Conservation (phyloP, 2,113 vertebrate genomes). For the Aldabrachelys gigantea region DNA sequence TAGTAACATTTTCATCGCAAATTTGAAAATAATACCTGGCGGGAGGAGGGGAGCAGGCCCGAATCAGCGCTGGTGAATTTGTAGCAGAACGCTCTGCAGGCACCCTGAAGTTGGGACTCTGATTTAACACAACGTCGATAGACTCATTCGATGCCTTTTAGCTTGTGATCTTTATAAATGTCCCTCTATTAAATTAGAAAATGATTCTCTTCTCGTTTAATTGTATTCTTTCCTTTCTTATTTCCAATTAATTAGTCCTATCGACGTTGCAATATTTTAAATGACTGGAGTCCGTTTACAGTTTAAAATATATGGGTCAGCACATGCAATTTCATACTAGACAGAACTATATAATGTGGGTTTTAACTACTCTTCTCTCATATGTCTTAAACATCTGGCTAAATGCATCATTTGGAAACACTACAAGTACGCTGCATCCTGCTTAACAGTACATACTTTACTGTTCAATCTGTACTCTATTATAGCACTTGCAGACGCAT, state of each 20-base stretch:
- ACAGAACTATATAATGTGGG: slow-evolving; percentile 78
- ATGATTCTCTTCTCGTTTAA: slow-evolving; percentile 90
- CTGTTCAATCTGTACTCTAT: neutral
- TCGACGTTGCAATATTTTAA: slow-evolving; percentile 89
- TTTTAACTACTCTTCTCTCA: slow-evolving; percentile 79
- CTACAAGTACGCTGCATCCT: neutral
- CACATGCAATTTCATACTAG: slow-evolving; percentile 70
- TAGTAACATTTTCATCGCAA: neutral
- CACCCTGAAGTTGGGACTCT: slow-evolving; percentile 5
- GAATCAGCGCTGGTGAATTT: neutral
- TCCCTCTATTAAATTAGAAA: slow-evolving; percentile 89
- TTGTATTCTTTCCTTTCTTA: slow-evolving; percentile 87
- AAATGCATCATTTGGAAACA: neutral
- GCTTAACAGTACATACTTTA: neutral
- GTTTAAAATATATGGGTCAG: slow-evolving; percentile 82
- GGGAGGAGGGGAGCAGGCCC: neutral
- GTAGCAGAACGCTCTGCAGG: neutral
- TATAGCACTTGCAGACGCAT: neutral
- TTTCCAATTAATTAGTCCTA: slow-evolving; percentile 89
- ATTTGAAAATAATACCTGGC: neutral
- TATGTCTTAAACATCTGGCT: slow-evolving; percentile 72
- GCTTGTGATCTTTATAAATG: slow-evolving; percentile 88
- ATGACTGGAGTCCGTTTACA: slow-evolving; percentile 83
- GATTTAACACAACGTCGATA: slow-evolving; percentile 84
- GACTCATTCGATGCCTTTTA: slow-evolving; percentile 82